Conservation (phyloP, 2,797 vertebrate genomes). For the Potorous gilbertii region DNA sequence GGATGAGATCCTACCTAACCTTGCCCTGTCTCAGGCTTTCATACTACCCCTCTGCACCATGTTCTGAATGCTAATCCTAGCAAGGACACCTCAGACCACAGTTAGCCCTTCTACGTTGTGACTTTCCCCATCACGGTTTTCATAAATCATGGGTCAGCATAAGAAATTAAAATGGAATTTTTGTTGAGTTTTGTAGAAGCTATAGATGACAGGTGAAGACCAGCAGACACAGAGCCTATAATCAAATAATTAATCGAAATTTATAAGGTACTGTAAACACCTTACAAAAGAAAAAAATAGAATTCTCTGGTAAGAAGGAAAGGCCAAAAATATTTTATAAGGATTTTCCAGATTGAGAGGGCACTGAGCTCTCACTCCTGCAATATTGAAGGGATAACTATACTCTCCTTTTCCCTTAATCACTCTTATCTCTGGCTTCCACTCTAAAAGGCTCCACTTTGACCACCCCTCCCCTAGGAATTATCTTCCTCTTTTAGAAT, state of each 20-base stretch:
- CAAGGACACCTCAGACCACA: not conserved
- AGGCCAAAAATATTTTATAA: not conserved
- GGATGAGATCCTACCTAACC: not conserved
- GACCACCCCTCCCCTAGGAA: not conserved
- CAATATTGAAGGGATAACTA: not conserved
- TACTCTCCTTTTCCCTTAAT: not conserved
- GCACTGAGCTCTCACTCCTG: not conserved
- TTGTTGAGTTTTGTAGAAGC: not conserved
- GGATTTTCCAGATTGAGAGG: not conserved
- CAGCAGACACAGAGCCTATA: not conserved
- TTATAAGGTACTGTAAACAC: not conserved
- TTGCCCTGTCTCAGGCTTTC: no score
- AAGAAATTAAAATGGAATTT: not conserved
- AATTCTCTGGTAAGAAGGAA: not conserved
- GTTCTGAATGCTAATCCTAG: no score
- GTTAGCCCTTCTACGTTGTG: not conserved
- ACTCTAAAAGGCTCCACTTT: not conserved
- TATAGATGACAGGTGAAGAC: not conserved
- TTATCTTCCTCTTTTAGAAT: not conserved
- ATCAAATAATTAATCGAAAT: not conserved
- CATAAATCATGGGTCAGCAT: not conserved
- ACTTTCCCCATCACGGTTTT: not conserved
- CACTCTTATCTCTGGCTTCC: not conserved
- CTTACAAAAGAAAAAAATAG: not conserved
- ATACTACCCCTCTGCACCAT: not conserved